Evolutionary conservation across 2,888 invertebrate species (phyloP), one percentile per base, ranked within the genome.

Genomic region (Nematopogon swammerdamellus): DNA sequence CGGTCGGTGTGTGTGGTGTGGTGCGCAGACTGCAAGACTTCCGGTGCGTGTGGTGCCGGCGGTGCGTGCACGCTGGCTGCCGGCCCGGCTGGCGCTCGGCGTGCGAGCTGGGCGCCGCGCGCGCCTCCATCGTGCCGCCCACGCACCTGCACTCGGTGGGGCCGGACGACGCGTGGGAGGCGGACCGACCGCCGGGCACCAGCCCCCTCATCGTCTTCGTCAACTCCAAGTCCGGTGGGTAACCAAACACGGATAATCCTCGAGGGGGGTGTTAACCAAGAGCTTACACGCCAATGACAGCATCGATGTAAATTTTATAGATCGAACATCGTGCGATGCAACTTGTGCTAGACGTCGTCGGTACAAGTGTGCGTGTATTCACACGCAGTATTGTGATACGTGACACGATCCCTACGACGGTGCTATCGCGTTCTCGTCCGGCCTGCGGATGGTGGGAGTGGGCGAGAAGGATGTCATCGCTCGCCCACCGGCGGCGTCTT

Each of bases 41-140:
- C 91, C 84, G 96, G 57, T 98, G 97, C 73, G 84, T 97, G 57
- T 97, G 97, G 97, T 98, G 97, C 68, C 86, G 94, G 52, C 85
- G 87, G 19, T 92, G 91, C 60, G 93, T 95, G 45, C 97, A 97
- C 74, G 91, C 92, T n/a, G 87, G 89, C 49, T 97, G 97, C 73
- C 85, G 91, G 60, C 92, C 94, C 2, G 82, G 84, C 57, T 85
- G 91, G 75, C 81, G 87, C 18, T 83, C 88, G 25, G 82, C 85
- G 54, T 98, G 97, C 72, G 89, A 91, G 36, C 82, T 97, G 56
- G 97, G 97, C 19, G 89, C 91, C 45, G 89, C 92, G 55, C 87
- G 92, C 53, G 88, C 97, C 16, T 96, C 96, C 47, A 91, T 97
- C 44, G 94, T 98, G 53, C 96, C 97, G 5, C 97, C 97, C 14